Percentiles rank a stretch among this genome's conserved stretches.
Conservation (phyloP, 2,113 vertebrate species). For the Oophaga pumilio region DNA sequence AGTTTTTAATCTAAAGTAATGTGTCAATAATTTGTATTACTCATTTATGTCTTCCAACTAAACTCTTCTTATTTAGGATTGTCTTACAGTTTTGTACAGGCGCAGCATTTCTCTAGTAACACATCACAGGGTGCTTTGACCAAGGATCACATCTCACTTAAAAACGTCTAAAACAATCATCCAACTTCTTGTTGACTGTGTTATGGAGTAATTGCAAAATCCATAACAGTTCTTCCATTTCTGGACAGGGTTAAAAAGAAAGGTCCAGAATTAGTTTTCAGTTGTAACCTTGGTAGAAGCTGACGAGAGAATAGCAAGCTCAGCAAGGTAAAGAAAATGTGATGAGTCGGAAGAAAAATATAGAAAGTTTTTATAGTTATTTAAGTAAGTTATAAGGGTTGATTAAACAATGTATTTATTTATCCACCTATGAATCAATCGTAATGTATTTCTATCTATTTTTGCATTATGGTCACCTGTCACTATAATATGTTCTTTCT, state of each 20-base stretch:
- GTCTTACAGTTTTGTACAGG: not conserved
- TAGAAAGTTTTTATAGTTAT: not conserved
- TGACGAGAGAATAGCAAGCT: not conserved
- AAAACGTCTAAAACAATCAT: slow-evolving; percentile 15
- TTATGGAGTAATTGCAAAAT: slow-evolving; percentile 37
- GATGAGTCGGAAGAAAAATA: not conserved
- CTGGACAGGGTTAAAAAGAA: slow-evolving; percentile 40
- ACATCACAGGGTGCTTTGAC: not conserved
- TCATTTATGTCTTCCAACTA: not conserved
- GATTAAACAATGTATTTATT: not conserved
- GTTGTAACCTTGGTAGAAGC: not conserved
- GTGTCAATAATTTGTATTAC: not conserved
- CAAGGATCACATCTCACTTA: not conserved
- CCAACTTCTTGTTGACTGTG: slow-evolving; percentile 37
- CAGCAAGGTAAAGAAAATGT: not conserved
- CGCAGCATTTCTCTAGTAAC: not conserved
- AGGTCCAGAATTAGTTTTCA: not conserved
- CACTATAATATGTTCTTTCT: not conserved
- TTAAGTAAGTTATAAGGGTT: not conserved
- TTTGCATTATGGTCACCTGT: not conserved
- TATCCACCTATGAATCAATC: not conserved
- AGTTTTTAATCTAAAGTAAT: not conserved
- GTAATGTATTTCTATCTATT: not conserved
- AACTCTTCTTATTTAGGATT: not conserved
- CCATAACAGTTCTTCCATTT: slow-evolving; percentile 14